Evolutionary conservation across 2,888 invertebrate genomes (phyloP), one percentile per base, ranked within the genome.

Genomic region (Clostera curtula): DNA sequence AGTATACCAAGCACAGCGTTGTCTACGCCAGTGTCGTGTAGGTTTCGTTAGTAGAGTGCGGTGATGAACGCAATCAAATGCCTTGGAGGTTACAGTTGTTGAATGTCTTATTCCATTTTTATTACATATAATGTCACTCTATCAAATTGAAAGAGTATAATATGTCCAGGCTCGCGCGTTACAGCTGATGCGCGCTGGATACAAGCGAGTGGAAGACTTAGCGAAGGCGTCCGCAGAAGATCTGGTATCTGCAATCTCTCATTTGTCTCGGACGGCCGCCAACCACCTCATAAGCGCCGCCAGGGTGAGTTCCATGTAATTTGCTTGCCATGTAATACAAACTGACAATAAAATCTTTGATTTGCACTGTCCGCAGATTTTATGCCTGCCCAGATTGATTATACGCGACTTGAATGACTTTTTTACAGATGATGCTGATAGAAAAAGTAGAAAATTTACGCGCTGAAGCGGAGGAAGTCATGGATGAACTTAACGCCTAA

Each of bases 381-480:
- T 18, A 18, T n/a, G 3, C n/a, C 8, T 18, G 6, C 7, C 8
- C 7, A 12, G 6, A 20, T 3, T 6, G 5, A 17, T 6, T 17
- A 8, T 17, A 4, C 3, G 9, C 9, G 5, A 4, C 5, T 10
- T 19, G n/a, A n/a, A n/a, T n/a, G n/a, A n/a, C n/a, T 6, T 23
- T 25, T 5, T 73, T 85, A 24, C 73, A 95, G 95, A 86, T 95
- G 73, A 83, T 92, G 56, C 71, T 96, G 25, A 86, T 93, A 56
- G 93, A 94, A 65, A 93, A 92, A 70, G 89, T 93, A n/a, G 96
- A 96, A 60, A 90, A 92, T 51, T 79, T 97, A 27, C 87, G 92
- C 42, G 95, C 95, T 31, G 93, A 95, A 72, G 93, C 93, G 0
- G 93, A 93, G 59, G 90, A 89, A 26, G 87, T 90, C 1, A 74